These are phyloP conservation scores for Danio albolineatus DNA, from an alignment of 2,797 vertebrate species.

Conservation along the genomic window DNA sequence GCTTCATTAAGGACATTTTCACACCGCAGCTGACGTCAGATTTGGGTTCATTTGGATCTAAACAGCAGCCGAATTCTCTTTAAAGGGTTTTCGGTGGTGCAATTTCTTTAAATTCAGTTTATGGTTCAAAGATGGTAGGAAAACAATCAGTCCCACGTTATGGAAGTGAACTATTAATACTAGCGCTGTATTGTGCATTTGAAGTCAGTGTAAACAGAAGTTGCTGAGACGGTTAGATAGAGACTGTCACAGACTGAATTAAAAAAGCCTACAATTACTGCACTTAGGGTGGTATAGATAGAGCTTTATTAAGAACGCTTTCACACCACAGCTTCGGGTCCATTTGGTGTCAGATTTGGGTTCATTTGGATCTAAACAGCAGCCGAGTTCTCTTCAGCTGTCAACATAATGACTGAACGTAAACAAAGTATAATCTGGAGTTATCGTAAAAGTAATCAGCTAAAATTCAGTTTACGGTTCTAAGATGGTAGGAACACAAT, in stretches of 20 bases:
- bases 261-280: background rate
- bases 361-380: background rate
- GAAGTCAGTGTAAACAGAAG: no score
- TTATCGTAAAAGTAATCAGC: no score
- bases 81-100: background rate
- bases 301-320: slow-evolving; percentile 56
- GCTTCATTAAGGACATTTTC: slow-evolving; percentile 55
- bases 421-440: no score
- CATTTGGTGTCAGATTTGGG: background rate
- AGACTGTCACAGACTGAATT: background rate
- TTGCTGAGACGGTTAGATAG: slow-evolving; percentile 6
- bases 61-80: background rate
- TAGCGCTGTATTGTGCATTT: no score
- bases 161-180: no score
- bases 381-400: background rate
- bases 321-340: background rate
- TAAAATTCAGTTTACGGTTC: no score
- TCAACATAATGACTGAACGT: no score
- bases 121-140: no score
- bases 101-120: background rate
- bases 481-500: no score
- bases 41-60: background rate
- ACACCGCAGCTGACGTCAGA: slow-evolving; percentile 2
- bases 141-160: no score
- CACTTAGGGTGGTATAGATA: slow-evolving; percentile 10